Percentiles rank a stretch among this genome's conserved stretches.
phyloP scores from a whole-genome alignment of 2,113 vertebrate genomes.

The Garra rufa region DNA sequence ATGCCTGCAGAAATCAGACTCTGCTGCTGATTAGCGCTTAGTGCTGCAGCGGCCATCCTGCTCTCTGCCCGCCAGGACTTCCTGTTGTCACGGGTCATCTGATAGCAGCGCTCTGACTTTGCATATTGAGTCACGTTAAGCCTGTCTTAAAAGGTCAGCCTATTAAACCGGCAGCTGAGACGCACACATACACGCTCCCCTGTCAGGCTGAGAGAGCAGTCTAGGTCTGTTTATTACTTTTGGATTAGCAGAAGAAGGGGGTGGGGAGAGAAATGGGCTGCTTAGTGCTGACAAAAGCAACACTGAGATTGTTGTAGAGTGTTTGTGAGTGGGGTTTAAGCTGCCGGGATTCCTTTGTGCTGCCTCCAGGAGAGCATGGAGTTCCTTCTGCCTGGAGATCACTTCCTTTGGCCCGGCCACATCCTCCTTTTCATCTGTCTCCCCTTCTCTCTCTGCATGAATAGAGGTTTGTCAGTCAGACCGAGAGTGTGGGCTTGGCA shows the following conservation, averaged over 20 bases:
- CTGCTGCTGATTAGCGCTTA: constrained; percentile 65
- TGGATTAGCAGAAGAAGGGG: constrained; percentile 40
- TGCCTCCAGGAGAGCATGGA: constrained; percentile 37
- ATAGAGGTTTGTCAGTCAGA: constrained; percentile 50
- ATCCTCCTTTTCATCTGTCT: constrained; percentile 49
- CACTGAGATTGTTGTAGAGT: constrained; percentile 53
- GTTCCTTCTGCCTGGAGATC: constrained; percentile 54
- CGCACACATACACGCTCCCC: constrained; percentile 17
- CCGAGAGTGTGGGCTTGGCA: constrained; percentile 48
- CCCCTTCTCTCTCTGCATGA: constrained; percentile 37
- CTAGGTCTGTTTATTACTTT: constrained; percentile 50
- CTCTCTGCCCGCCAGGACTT: constrained; percentile 63
- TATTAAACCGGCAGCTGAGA: constrained; percentile 63
- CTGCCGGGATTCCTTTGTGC: constrained; percentile 53
- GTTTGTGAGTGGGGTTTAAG: constrained; percentile 26
- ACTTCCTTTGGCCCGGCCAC: constrained; percentile 54
- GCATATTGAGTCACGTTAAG: constrained; percentile 70
- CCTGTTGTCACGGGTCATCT: constrained; percentile 78
- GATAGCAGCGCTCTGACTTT: constrained; percentile 70
- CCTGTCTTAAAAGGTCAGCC: constrained; percentile 76
- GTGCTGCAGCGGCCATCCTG: constrained; percentile 68
- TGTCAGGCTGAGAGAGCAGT: constrained; percentile 37
- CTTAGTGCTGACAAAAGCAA: constrained; percentile 56
- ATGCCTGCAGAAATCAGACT: constrained; percentile 78
- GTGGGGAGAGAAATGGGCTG: constrained; percentile 1